These are phyloP conservation scores for Armadillidium nasatum DNA, from an alignment of 1,140 invertebrate genomes.

Conservation along the genomic window DNA sequence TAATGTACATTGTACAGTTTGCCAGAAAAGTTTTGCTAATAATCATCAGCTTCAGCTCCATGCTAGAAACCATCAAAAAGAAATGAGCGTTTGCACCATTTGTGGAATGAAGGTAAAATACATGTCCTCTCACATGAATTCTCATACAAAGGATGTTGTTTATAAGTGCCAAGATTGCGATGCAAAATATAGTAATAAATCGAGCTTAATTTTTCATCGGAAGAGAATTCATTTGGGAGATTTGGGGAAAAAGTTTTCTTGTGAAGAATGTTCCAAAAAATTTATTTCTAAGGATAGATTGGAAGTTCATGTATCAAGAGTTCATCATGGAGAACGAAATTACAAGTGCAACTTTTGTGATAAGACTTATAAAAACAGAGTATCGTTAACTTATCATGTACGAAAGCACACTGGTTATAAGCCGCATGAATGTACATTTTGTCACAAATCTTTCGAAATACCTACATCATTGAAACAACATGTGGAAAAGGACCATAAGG, in stretches of 20 bases:
- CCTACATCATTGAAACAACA: constrained; percentile 36
- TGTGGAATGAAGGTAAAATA: constrained; percentile 35
- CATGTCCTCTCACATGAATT: constrained; percentile 35
- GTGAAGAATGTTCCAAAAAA: constrained; percentile 26
- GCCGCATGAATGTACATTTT: constrained; percentile 35
- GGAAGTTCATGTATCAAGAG: constrained; percentile 33
- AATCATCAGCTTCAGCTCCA: constrained; percentile 37
- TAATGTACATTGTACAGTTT: constrained; percentile 29
- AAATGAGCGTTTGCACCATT: constrained; percentile 27
- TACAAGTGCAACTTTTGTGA: constrained; percentile 37
- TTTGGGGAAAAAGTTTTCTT: constrained; percentile 29
- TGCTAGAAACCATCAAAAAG: constrained; percentile 29
- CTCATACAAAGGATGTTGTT: constrained; percentile 34
- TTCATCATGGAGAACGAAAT: constrained; percentile 34
- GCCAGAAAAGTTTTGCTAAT: constrained; percentile 33
- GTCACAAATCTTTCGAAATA: constrained; percentile 32
- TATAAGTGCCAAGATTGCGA: constrained; percentile 31
- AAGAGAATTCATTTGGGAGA: constrained; percentile 36
- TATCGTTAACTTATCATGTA: constrained; percentile 37
- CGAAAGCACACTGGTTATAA: constrained; percentile 37
- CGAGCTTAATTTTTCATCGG: constrained; percentile 34
- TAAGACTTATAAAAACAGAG: constrained; percentile 37
- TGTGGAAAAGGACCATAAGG: constrained; percentile 36
- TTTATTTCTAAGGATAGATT: constrained; percentile 31
- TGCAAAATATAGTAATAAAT: constrained; percentile 34